phyloP scores from a whole-genome alignment of 2,113 vertebrate species.

The Strix uralensis region DNA sequence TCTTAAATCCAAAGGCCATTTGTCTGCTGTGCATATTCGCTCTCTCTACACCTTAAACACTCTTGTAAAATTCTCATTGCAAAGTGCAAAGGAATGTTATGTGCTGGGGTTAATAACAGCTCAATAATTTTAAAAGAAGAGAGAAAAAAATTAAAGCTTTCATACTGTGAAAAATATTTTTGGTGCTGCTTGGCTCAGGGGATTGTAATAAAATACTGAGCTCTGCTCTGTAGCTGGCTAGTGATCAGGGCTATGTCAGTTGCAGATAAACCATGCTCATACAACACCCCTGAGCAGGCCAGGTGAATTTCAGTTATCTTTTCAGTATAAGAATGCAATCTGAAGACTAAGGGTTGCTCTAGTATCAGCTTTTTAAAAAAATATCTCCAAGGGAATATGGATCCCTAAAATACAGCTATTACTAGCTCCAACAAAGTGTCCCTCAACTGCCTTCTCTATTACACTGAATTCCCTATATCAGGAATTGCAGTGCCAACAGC shows the following conservation, averaged over 20 bases:
- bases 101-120: neutral
- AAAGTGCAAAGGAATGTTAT: neutral
- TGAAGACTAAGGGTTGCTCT: neutral
- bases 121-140: neutral
- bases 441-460: neutral
- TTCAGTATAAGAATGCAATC: neutral
- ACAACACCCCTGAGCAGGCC: neutral
- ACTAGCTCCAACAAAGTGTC: neutral
- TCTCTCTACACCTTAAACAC: neutral
- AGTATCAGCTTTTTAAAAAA: neutral
- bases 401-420: neutral
- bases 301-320: neutral
- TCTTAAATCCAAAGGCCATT: neutral
- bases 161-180: neutral
- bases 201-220: neutral
- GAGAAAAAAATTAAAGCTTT: neutral
- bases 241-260: neutral
- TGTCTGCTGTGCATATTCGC: neutral
- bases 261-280: neutral
- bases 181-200: neutral
- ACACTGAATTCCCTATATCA: neutral
- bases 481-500: neutral
- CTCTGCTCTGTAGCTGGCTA: neutral
- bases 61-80: neutral
- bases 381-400: neutral